Conservation (phyloP, 2,888 invertebrate genomes). For the Eristalis intricaria region DNA sequence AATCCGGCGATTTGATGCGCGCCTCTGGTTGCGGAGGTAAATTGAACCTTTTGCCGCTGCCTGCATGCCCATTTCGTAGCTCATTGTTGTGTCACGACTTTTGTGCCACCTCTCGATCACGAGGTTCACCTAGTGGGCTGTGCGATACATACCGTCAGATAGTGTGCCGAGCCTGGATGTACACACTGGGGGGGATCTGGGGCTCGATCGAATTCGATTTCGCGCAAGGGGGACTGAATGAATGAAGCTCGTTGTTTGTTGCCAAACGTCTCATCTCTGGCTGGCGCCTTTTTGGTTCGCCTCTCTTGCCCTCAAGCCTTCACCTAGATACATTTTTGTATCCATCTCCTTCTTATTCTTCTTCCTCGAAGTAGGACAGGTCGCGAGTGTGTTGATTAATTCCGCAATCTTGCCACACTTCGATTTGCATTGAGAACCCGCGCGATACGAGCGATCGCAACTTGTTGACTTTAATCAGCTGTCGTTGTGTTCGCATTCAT, state of each 20-base stretch:
- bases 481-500: background rate
- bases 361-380: conserved; percentile 35
- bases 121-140: conserved; percentile 67
- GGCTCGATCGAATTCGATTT: background rate
- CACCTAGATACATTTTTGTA: conserved; percentile 48
- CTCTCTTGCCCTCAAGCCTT: conserved; percentile 58
- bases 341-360: background rate
- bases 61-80: conserved; percentile 17
- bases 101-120: conserved; percentile 68
- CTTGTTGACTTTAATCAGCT: background rate
- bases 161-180: conserved; percentile 39
- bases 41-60: conserved; percentile 33
- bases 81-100: conserved; percentile 71
- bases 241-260: conserved; percentile 23
- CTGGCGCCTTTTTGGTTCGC: conserved; percentile 10
- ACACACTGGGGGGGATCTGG: background rate
- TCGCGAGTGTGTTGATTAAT: conserved; percentile 50
- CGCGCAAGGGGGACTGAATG: background rate
- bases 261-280: background rate
- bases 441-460: background rate
- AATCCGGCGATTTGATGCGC: conserved; percentile 27
- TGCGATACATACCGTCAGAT: conserved; percentile 16
- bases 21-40: conserved; percentile 19
- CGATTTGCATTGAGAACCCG: background rate
- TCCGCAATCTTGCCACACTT: conserved; percentile 6